Conservation (phyloP, 2,888 invertebrate species). For the Mimachlamys varia region DNA sequence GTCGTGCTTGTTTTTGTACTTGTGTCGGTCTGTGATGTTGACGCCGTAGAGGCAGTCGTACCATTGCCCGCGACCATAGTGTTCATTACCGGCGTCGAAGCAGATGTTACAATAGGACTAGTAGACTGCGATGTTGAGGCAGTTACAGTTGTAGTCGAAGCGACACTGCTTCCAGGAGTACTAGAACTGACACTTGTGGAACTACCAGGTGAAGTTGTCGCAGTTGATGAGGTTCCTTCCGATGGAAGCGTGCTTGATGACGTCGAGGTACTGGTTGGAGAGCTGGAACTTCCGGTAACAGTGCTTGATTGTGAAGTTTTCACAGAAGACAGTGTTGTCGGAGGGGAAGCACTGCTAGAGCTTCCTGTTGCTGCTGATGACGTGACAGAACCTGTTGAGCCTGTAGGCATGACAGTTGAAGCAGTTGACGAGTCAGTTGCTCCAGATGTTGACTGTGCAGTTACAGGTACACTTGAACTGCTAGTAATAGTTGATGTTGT, state of each 20-base stretch:
- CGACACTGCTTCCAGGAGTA: not conserved
- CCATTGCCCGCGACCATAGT: not conserved
- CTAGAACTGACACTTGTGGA: not conserved
- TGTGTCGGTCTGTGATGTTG: conserved; percentile 19
- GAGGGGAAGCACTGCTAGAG: not conserved
- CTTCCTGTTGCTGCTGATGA: not conserved
- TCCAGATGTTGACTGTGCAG: not conserved
- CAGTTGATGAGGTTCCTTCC: not conserved
- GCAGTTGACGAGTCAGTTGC: not conserved
- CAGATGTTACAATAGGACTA: not conserved
- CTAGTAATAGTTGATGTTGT: not conserved
- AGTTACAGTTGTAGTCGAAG: not conserved
- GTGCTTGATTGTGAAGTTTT: not conserved
- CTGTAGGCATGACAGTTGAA: not conserved
- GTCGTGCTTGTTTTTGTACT: not conserved
- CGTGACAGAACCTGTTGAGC: not conserved
- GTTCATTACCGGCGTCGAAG: not conserved
- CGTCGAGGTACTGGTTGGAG: not conserved
- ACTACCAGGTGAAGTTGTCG: not conserved
- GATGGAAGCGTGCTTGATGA: not conserved
- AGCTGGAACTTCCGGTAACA: not conserved
- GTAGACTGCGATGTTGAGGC: not conserved
- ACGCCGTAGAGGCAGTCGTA: not conserved
- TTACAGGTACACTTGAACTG: not conserved
- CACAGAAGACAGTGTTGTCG: not conserved